Base-by-base conservation (phyloP, 2,888 invertebrate species). In the Drosophila pseudotalamancana region DNA sequence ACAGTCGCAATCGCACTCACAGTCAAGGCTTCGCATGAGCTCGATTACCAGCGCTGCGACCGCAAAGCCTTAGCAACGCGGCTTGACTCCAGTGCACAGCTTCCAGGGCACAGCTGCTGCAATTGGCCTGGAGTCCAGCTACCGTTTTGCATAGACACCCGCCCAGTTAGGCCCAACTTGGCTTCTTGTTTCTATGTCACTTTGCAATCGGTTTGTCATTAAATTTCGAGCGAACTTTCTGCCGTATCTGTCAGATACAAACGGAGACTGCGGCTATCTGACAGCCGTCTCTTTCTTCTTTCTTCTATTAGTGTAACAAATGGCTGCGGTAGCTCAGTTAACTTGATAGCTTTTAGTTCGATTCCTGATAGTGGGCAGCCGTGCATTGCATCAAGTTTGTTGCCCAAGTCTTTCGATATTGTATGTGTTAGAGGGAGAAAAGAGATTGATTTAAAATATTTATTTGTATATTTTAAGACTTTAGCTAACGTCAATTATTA, bases 191-290 rank as follows among this genome's bases (percentile, higher is more conserved):
- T 66, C 56, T 49, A 34, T 81, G 72, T 60, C 74, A 78, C 50
- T 61, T 50, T 65, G 62, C 48, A 69, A 77, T 73, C 74, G 42
- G 62, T 78, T 77, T 67, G 55, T 31, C 63, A 81, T 80, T 77
- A 66, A 72, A 53, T 55, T 43, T 32, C 59, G 40, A 14, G 39
- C 14, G 46, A 48, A 21, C 54, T 9, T 37, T 31, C 32, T 34
- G 40, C 31, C 37, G 23, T 54, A 56, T 59, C 56, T 62, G 29
- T 40, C 50, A 67, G 81, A 72, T 49, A 42, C 43, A n/a, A 32
- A 32, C 23, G 11, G n/a, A 49, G 37, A 35, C 19, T 37, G 18
- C 18, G 14, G 32, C 35, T 37, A 65, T 21, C 18, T 43, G 46
- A 3, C 57, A 21, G 27, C 21, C n/a, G 14, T 16, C 25, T 11